These are phyloP conservation scores for Zygothrica quintamaculata DNA, from an alignment of 2,888 invertebrate species.

Conservation along the genomic window DNA sequence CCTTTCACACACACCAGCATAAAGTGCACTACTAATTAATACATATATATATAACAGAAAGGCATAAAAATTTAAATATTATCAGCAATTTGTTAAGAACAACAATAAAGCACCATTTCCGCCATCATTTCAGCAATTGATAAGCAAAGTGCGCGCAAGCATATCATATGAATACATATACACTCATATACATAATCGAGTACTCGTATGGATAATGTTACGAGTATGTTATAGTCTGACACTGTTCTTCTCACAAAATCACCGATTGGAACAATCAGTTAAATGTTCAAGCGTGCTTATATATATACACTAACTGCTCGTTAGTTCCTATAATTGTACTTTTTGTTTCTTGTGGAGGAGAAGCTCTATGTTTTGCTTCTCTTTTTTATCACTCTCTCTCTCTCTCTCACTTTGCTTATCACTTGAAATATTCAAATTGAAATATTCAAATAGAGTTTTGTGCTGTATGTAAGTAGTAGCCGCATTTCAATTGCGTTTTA, in stretches of 20 bases:
- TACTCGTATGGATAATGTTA: slow-evolving; percentile 33
- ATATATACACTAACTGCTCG: slow-evolving; percentile 37
- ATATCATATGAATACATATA: slow-evolving; percentile 18
- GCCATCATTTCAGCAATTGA: slow-evolving; percentile 75
- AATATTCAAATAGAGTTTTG: too few relatives aligned
- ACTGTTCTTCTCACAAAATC: slow-evolving; percentile 68
- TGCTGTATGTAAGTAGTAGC: slow-evolving; percentile 70
- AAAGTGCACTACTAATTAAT: slow-evolving; percentile 62
- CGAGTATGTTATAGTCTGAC: slow-evolving; percentile 55
- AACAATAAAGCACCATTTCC: slow-evolving; percentile 77
- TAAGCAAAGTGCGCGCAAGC: slow-evolving; percentile 56
- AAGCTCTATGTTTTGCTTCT: too few relatives aligned
- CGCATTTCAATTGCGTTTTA: slow-evolving; percentile 65
- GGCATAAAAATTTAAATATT: slow-evolving; percentile 48
- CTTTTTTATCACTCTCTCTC: too few relatives aligned
- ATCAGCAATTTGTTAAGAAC: slow-evolving; percentile 46
- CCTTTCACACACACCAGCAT: slow-evolving; percentile 49
- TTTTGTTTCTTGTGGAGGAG: slow-evolving; percentile 8
- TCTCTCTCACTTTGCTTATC: slow-evolving; percentile 40
- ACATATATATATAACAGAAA: slow-evolving; percentile 66
- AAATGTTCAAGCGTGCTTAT: slow-evolving; percentile 61
- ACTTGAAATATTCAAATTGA: slow-evolving; percentile 63
- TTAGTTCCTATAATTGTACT: slow-evolving; percentile 15
- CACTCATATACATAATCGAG: slow-evolving; percentile 9
- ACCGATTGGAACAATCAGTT: slow-evolving; percentile 80